A percentile compares a stretch with the other conserved stretches of the same genome.
phyloP scores from a whole-genome alignment of 53 echinoderm and acorn worm genomes.

The Mesocentrotus franciscanus region DNA sequence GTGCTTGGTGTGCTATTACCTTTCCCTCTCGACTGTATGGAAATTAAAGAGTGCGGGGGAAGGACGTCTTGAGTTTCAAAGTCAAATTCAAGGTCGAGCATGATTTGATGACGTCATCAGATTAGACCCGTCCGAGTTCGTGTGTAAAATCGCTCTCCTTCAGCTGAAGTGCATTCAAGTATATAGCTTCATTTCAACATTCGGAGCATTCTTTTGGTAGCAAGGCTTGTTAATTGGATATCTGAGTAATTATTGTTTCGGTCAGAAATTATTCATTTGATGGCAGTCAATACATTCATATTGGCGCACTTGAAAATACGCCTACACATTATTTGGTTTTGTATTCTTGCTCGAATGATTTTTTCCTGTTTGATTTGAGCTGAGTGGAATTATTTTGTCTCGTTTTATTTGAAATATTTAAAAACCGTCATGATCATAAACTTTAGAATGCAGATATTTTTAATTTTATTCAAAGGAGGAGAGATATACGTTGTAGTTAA shows the following conservation, averaged over 20 bases:
- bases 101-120: conserved; percentile 19
- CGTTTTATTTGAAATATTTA: not conserved
- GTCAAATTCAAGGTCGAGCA: conserved; percentile 14
- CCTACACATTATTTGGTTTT: not conserved
- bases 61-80: conserved; percentile 39
- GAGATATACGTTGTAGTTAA: too few species aligned
- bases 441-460: too few species aligned
- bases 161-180: conserved; percentile 23
- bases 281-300: not conserved
- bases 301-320: not conserved
- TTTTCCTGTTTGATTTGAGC: not conserved
- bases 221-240: too few species aligned
- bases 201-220: not conserved
- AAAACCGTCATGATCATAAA: too few species aligned
- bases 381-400: not conserved
- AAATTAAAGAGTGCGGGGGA: conserved; percentile 22
- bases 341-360: not conserved
- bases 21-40: conserved; percentile 19
- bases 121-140: not conserved
- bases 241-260: not conserved
- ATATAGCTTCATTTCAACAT: not conserved
- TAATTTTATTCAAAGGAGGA: too few species aligned
- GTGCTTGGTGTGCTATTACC: not conserved
- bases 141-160: not conserved
- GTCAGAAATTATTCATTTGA: not conserved